Evolutionary conservation across 2,797 vertebrate genomes (phyloP).

Genomic region (Myiothlypis coronata): DNA sequence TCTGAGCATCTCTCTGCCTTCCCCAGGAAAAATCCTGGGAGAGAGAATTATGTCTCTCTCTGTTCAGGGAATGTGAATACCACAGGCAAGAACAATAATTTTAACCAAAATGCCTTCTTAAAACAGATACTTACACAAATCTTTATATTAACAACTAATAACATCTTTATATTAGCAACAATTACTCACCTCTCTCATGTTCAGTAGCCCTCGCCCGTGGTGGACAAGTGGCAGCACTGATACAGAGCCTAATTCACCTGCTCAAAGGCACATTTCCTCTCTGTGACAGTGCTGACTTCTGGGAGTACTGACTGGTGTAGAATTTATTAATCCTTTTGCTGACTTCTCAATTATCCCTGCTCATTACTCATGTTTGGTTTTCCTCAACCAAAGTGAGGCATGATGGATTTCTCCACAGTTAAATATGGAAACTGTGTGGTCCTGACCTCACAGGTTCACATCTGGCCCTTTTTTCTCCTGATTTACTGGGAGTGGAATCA

Average conservation of each 20-base stretch:
- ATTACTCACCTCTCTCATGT: background rate
- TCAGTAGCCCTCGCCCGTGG: background rate
- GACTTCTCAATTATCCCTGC: background rate
- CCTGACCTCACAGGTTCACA: background rate
- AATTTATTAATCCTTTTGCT: background rate
- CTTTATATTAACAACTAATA: background rate
- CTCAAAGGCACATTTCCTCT: background rate
- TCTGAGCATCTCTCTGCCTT: background rate
- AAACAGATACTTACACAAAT: background rate
- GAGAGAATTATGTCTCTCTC: background rate
- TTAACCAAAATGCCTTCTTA: background rate
- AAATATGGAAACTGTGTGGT: background rate
- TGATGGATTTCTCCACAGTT: background rate
- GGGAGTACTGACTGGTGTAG: background rate
- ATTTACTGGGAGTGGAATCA: background rate
- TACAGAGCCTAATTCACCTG: background rate
- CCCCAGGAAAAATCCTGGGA: background rate
- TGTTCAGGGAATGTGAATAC: background rate
- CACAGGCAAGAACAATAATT: background rate
- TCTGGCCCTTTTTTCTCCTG: background rate
- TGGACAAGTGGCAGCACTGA: background rate
- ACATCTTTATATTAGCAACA: background rate
- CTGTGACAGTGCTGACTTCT: accelerated
- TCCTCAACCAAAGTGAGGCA: background rate
- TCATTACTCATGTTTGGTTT: background rate